Percentiles rank a stretch among this genome's conserved stretches.
phyloP scores from a whole-genome alignment of 1,140 invertebrate genomes.

The Drosophila novamexicana region DNA sequence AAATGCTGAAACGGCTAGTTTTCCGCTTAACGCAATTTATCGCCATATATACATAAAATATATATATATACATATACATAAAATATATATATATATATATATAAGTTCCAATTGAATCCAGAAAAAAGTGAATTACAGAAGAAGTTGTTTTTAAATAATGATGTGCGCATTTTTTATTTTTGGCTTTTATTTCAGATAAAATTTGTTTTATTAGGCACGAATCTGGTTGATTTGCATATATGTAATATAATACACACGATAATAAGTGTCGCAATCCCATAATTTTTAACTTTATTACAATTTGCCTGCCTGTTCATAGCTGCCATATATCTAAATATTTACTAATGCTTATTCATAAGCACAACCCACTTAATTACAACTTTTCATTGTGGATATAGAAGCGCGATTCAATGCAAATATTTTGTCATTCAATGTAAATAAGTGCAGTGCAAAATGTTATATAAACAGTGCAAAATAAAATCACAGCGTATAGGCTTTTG shows the following conservation, averaged over 20 bases:
- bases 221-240: not conserved
- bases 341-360: slow-evolving; percentile 54
- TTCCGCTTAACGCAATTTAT: slow-evolving; percentile 21
- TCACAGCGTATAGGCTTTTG: slow-evolving; percentile 50
- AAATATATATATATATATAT: not conserved
- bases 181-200: not conserved
- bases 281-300: slow-evolving; percentile 18
- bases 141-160: not conserved
- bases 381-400: slow-evolving; percentile 15
- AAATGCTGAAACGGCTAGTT: slow-evolving; percentile 47
- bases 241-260: slow-evolving; percentile 1
- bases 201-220: not conserved
- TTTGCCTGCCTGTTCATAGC: slow-evolving; percentile 1
- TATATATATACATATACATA: slow-evolving; percentile 5
- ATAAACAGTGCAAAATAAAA: slow-evolving; percentile 51
- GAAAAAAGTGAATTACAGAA: not conserved
- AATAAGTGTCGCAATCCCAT: not conserved
- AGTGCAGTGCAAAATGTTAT: slow-evolving; percentile 38
- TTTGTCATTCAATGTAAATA: slow-evolving; percentile 43
- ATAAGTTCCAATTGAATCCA: not conserved
- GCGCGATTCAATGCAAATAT: slow-evolving; percentile 45
- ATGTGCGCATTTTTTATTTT: not conserved
- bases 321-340: slow-evolving; percentile 23
- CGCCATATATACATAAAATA: no score
- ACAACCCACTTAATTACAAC: slow-evolving; percentile 67